Percentiles rank a stretch among this genome's conserved stretches.
Conservation (phyloP, 2,888 invertebrate genomes). For the Phengaris alcon region DNA sequence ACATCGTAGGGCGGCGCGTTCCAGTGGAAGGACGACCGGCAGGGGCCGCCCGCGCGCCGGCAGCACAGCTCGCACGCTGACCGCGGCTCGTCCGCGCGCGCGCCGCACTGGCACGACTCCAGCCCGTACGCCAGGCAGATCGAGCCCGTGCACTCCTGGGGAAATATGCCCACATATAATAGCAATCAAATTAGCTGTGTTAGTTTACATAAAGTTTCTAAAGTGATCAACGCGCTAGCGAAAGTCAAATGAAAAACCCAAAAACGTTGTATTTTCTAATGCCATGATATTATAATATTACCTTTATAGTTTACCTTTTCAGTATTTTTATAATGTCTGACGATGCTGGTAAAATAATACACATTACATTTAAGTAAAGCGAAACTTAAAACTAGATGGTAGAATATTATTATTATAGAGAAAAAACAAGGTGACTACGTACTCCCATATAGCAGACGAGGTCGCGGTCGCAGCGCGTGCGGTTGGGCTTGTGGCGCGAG, state of each 20-base stretch:
- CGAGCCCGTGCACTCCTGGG: constrained; percentile 96
- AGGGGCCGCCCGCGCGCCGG: constrained; percentile 89
- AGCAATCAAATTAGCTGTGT: too few relatives aligned
- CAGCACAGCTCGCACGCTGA: constrained; percentile 97
- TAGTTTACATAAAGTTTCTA: too few relatives aligned
- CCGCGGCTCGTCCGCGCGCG: constrained; percentile 88
- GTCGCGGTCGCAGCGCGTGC: constrained; percentile 97
- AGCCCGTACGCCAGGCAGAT: constrained; percentile 97
- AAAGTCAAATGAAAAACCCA: too few relatives aligned
- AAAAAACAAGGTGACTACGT: constrained; percentile 56
- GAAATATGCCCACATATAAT: constrained; percentile 24
- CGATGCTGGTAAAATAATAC: too few relatives aligned
- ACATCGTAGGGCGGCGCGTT: constrained; percentile 93
- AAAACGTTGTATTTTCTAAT: too few relatives aligned
- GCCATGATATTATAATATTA: too few relatives aligned
- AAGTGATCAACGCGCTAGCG: too few relatives aligned
- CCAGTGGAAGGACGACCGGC: constrained; percentile 94
- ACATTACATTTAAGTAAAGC: too few relatives aligned
- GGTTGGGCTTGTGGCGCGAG: constrained; percentile 94
- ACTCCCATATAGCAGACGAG: constrained; percentile 98
- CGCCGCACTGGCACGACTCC: constrained; percentile 96
- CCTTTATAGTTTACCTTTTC: too few relatives aligned
- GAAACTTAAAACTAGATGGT: too few relatives aligned
- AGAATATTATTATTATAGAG: too few relatives aligned
- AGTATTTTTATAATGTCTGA: too few relatives aligned